These are phyloP conservation scores for Chymomyza fuscimana DNA, from an alignment of 2,888 invertebrate species.

Conservation along the genomic window DNA sequence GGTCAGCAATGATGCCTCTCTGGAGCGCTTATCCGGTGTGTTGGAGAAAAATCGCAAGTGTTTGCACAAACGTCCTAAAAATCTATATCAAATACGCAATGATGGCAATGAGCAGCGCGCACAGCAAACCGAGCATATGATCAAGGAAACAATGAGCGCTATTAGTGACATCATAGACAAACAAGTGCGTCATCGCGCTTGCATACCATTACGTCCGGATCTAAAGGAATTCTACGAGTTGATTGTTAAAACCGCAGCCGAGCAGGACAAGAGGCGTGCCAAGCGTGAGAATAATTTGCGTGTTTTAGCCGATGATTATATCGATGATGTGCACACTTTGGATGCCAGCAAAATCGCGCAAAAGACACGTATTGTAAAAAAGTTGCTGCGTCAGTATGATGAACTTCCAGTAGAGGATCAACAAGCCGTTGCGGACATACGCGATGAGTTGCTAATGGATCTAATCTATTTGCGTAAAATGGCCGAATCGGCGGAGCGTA, in stretches of 20 bases:
- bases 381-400: constrained; percentile 74
- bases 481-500: constrained; percentile 44
- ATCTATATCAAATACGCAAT: constrained; percentile 60
- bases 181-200: constrained; percentile 67
- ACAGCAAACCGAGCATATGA: constrained; percentile 66
- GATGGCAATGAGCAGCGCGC: constrained; percentile 52
- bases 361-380: constrained; percentile 73
- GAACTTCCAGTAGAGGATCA: constrained; percentile 71
- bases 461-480: constrained; percentile 59
- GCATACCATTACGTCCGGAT: constrained; percentile 72
- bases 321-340: constrained; percentile 44
- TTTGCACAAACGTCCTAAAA: constrained; percentile 14
- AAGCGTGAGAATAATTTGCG: constrained; percentile 56
- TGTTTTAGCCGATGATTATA: constrained; percentile 37
- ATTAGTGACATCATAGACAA: constrained; percentile 76
- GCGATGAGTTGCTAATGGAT: constrained; percentile 69
- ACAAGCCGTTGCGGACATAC: constrained; percentile 46
- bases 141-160: constrained; percentile 68
- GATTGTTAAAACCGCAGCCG: constrained; percentile 59
- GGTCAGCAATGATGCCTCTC: constrained; percentile 62
- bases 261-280: constrained; percentile 60
- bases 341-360: constrained; percentile 60
- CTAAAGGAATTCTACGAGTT: constrained; percentile 73
- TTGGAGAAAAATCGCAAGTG: constrained; percentile 63
- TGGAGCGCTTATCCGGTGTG: constrained; percentile 63